Evolutionary conservation across 2,888 invertebrate species (phyloP).

Genomic region (Corbicula japonica): DNA sequence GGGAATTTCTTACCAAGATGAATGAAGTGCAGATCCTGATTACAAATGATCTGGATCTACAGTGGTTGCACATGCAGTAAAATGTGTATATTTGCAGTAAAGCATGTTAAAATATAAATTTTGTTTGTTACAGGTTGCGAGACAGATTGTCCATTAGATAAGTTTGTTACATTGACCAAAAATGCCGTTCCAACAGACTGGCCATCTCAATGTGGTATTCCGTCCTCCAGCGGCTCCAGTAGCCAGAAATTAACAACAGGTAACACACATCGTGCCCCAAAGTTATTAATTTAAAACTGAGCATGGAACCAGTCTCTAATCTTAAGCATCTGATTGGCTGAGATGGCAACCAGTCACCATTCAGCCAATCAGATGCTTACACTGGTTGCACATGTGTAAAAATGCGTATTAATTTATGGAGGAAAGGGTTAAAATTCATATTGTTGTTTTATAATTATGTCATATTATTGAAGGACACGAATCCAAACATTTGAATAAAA

Average conservation of each 20-base stretch:
- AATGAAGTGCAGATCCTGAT: neutral
- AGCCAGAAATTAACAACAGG: constrained; percentile 11
- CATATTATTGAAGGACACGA: too few species aligned
- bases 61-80: neutral
- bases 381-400: neutral
- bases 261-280: neutral
- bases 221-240: neutral
- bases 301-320: neutral
- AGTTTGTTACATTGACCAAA: constrained; percentile 73
- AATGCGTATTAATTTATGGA: too few species aligned
- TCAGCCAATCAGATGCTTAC: neutral
- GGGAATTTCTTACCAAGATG: neutral
- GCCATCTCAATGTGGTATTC: constrained; percentile 72
- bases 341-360: neutral
- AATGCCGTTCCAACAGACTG: constrained; percentile 75
- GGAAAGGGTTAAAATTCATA: too few species aligned
- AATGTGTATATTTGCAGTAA: neutral
- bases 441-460: too few species aligned
- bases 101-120: neutral
- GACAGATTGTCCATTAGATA: constrained; percentile 69
- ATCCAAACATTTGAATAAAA: too few species aligned
- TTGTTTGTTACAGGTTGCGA: constrained; percentile 62
- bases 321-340: neutral
- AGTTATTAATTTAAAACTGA: neutral
- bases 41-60: neutral